Conservation (phyloP, 2,888 invertebrate species). For the Caenorhabditis virilis region DNA sequence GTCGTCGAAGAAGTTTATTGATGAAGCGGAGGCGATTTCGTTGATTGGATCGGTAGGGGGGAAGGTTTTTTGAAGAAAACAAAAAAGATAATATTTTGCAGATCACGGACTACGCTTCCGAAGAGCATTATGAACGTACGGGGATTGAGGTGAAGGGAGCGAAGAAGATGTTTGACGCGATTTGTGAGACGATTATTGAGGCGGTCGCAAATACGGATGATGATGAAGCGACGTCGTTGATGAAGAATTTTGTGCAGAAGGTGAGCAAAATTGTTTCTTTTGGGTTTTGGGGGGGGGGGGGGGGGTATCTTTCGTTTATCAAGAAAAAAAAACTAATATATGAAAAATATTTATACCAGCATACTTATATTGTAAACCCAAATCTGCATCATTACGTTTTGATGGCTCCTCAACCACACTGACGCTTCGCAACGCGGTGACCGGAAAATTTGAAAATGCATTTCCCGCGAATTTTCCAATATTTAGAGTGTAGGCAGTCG, state of each 20-base stretch:
- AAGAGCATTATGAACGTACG: neutral
- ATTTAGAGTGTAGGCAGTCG: no score
- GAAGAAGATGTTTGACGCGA: neutral
- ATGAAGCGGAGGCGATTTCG: slow-evolving; percentile 19
- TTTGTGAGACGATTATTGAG: neutral
- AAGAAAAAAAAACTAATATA: no score
- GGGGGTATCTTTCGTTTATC: no score
- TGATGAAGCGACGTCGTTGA: neutral
- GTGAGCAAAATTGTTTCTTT: neutral
- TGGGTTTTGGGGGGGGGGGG: no score
- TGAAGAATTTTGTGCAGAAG: neutral
- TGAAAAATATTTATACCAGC: no score
- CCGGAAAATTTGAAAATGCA: no score
- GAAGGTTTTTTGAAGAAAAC: neutral
- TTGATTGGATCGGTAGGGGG: neutral
- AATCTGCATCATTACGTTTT: no score
- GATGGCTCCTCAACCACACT: no score
- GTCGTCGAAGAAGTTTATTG: slow-evolving; percentile 24
- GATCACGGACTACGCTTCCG: slow-evolving; percentile 10
- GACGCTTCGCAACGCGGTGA: no score
- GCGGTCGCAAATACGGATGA: neutral
- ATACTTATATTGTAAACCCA: no score
- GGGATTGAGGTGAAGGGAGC: neutral
- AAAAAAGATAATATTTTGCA: slow-evolving; percentile 2
- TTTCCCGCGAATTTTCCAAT: no score